Percentiles rank a stretch among this genome's conserved stretches.
Evolutionary conservation across 1,140 invertebrate genomes (phyloP).

Genomic region (Chrysomallon squamiferum): DNA sequence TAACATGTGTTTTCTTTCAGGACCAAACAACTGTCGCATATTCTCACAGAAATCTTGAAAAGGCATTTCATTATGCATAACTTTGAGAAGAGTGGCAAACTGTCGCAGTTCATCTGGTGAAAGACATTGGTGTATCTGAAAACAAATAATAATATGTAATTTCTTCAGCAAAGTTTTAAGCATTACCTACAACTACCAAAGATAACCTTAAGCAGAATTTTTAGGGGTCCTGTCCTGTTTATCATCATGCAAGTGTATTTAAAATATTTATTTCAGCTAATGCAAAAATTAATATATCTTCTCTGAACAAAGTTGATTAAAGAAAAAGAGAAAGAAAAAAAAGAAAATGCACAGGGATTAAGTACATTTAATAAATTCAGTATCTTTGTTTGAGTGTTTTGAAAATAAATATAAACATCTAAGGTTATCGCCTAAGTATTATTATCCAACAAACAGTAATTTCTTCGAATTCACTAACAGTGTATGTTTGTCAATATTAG

Average conservation of each 20-base stretch:
- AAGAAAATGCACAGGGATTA: too few relatives aligned
- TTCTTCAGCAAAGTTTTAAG: not conserved
- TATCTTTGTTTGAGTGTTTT: too few relatives aligned
- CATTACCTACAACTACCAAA: not conserved
- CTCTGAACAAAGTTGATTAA: too few relatives aligned
- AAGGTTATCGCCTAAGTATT: too few relatives aligned
- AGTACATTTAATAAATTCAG: too few relatives aligned
- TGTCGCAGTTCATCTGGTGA: conserved; percentile 54
- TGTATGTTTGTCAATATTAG: too few relatives aligned
- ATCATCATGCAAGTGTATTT: not conserved
- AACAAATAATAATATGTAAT: conserved; percentile 13
- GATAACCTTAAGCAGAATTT: conserved; percentile 8
- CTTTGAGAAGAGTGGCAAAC: conserved; percentile 55
- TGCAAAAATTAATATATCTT: too few relatives aligned
- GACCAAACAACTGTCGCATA: conserved; percentile 59
- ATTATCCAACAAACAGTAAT: too few relatives aligned
- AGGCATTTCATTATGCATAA: conserved; percentile 41
- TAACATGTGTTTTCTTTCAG: conserved; percentile 58
- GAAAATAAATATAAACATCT: too few relatives aligned
- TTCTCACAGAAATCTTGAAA: conserved; percentile 62
- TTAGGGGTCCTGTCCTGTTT: conserved; percentile 4
- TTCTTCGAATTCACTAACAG: too few relatives aligned
- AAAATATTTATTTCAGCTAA: too few relatives aligned
- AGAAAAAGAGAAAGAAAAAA: too few relatives aligned
- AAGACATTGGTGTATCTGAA: conserved; percentile 60